Evolutionary conservation across 1,140 invertebrate species (phyloP).

Genomic region (Tachypleus tridentatus): DNA sequence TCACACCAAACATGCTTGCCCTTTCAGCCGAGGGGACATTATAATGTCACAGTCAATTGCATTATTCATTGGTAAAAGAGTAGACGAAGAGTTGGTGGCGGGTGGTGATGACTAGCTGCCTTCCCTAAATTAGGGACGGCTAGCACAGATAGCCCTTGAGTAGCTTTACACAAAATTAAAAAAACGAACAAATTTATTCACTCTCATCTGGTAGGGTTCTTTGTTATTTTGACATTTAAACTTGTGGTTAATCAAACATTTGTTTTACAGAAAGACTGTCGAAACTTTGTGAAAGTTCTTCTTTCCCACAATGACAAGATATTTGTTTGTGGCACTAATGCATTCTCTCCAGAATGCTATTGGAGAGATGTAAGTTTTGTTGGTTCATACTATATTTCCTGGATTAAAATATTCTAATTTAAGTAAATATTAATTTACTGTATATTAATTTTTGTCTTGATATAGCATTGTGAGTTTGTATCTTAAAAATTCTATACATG

Average conservation of each 20-base stretch:
- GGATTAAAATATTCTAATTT: conserved; percentile 69
- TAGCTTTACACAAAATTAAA: too few relatives aligned
- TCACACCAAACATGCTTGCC: too few relatives aligned
- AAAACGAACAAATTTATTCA: too few relatives aligned
- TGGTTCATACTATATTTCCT: conserved; percentile 60
- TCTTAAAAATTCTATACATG: background rate
- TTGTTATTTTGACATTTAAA: too few relatives aligned
- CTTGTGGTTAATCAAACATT: background rate
- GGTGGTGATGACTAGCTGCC: too few relatives aligned
- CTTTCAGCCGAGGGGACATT: too few relatives aligned
- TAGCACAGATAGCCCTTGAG: too few relatives aligned
- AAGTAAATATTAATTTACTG: conserved; percentile 65
- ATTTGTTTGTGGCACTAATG: conserved; percentile 84
- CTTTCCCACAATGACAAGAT: conserved; percentile 60
- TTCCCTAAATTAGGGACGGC: too few relatives aligned
- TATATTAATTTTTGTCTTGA: conserved; percentile 67
- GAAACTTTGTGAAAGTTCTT: conserved; percentile 79
- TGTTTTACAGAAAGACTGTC: conserved; percentile 52
- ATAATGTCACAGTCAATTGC: too few relatives aligned
- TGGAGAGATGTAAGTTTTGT: conserved; percentile 78
- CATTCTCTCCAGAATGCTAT: conserved; percentile 73
- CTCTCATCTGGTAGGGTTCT: too few relatives aligned
- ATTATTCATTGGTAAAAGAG: too few relatives aligned
- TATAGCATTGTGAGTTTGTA: conserved; percentile 50
- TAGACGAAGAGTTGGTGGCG: too few relatives aligned